Evolutionary conservation across 2,888 invertebrate species (phyloP).

Genomic region (Lymantria monacha): DNA sequence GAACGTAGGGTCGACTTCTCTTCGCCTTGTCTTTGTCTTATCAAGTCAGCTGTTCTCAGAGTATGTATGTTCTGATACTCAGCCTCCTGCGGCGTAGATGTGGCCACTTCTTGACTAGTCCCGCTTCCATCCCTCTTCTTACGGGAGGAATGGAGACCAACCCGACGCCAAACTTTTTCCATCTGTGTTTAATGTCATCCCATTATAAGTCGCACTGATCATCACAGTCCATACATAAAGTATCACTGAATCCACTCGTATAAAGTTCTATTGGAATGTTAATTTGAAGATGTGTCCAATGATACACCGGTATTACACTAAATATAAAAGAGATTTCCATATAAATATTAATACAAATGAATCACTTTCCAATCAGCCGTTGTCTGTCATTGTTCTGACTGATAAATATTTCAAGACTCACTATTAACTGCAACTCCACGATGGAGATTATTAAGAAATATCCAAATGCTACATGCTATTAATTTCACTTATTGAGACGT

Average conservation of each 20-base stretch:
- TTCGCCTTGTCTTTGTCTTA: constrained; percentile 75
- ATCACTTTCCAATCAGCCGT: constrained; percentile 60
- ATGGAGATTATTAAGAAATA: constrained; percentile 14
- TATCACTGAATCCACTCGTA: constrained; percentile 17
- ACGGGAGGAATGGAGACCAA: constrained; percentile 82
- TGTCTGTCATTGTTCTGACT: constrained; percentile 60
- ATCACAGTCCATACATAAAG: constrained; percentile 15
- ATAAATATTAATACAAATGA: constrained; percentile 45
- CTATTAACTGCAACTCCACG: constrained; percentile 9
- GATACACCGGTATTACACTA: constrained; percentile 20
- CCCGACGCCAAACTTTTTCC: constrained; percentile 82
- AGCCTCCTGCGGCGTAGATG: constrained; percentile 64
- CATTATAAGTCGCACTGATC: constrained; percentile 57
- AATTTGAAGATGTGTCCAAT: constrained; percentile 6
- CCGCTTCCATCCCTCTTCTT: constrained; percentile 82
- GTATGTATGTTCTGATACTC: constrained; percentile 79
- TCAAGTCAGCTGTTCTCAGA: constrained; percentile 77
- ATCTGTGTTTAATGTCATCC: constrained; percentile 78
- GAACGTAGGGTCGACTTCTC: constrained; percentile 77
- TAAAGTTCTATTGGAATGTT: constrained; percentile 16
- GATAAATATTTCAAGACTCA: constrained; percentile 26
- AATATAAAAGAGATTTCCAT: constrained; percentile 37
- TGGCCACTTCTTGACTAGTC: constrained; percentile 70
- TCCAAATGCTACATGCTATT: constrained; percentile 49
- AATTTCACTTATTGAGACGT: constrained; percentile 67